Conservation (phyloP, 2,113 vertebrate genomes). For the Pseudonaja textilis region DNA sequence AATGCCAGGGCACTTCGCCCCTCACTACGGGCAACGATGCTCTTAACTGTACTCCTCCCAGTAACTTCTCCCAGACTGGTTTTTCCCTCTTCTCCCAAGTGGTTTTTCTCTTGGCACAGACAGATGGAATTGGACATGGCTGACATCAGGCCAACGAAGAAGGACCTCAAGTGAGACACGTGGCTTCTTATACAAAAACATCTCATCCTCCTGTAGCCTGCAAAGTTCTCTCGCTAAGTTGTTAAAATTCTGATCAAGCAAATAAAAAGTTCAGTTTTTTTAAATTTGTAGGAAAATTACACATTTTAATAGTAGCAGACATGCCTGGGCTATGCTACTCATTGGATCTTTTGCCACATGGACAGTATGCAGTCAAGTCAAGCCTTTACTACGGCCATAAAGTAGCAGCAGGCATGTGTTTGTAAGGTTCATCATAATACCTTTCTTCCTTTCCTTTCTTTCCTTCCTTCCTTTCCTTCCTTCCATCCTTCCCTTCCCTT, state of each 20-base stretch:
- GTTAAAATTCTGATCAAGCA: neutral
- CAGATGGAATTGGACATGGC: neutral
- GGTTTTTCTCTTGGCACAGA: neutral
- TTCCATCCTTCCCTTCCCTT: too few species aligned
- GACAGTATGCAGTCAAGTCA: neutral
- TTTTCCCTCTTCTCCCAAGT: neutral
- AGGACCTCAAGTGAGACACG: neutral
- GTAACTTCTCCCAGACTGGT: neutral
- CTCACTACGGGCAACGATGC: neutral
- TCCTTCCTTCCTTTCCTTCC: too few species aligned
- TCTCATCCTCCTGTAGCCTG: neutral
- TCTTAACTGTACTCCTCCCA: neutral
- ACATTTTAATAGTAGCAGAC: neutral
- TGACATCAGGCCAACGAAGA: neutral
- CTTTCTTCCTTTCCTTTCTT: neutral
- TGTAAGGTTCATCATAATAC: neutral
- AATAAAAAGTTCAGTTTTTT: neutral
- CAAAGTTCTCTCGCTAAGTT: neutral
- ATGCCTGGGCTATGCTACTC: neutral
- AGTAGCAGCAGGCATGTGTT: neutral
- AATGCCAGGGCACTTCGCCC: neutral
- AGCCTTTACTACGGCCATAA: neutral
- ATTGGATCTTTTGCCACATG: neutral
- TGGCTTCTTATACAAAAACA: neutral
- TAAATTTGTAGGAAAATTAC: neutral